phyloP scores from a whole-genome alignment of 2,888 invertebrate genomes.

The Suillia variegata region DNA sequence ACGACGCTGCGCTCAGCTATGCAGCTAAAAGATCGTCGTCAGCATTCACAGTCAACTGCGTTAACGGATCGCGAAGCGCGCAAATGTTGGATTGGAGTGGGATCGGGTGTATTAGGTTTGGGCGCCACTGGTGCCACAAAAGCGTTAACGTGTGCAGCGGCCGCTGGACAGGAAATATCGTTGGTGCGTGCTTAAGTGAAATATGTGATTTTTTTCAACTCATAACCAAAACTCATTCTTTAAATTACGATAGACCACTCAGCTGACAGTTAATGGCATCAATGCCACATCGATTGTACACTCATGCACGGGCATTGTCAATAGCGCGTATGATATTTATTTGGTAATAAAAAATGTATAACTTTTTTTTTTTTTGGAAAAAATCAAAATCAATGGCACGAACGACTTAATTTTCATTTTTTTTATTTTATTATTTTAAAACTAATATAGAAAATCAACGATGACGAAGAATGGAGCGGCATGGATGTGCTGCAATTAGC shows the following conservation, averaged over 20 bases:
- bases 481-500: slow-evolving; percentile 45
- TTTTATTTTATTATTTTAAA: no score
- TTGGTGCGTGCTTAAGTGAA: slow-evolving; percentile 15
- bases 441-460: slow-evolving; percentile 35
- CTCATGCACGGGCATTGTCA: slow-evolving; percentile 44
- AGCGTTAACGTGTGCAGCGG: slow-evolving; percentile 25
- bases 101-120: slow-evolving; percentile 40
- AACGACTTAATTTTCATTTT: neutral
- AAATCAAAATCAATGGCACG: neutral
- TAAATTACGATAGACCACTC: slow-evolving; percentile 23
- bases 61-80: slow-evolving; percentile 42
- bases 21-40: slow-evolving; percentile 37
- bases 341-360: no score
- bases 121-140: slow-evolving; percentile 44
- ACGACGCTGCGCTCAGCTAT: slow-evolving; percentile 38
- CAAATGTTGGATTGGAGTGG: slow-evolving; percentile 46
- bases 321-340: slow-evolving; percentile 44
- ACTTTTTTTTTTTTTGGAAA: neutral
- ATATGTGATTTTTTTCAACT: neutral
- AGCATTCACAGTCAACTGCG: slow-evolving; percentile 43
- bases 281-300: slow-evolving; percentile 44
- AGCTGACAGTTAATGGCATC: slow-evolving; percentile 40
- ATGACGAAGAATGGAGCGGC: slow-evolving; percentile 40
- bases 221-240: no score
- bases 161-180: slow-evolving; percentile 31